Evolutionary conservation across 2,888 invertebrate genomes (phyloP), one percentile per base, ranked within the genome.

Genomic region (Galeruca laticollis): DNA sequence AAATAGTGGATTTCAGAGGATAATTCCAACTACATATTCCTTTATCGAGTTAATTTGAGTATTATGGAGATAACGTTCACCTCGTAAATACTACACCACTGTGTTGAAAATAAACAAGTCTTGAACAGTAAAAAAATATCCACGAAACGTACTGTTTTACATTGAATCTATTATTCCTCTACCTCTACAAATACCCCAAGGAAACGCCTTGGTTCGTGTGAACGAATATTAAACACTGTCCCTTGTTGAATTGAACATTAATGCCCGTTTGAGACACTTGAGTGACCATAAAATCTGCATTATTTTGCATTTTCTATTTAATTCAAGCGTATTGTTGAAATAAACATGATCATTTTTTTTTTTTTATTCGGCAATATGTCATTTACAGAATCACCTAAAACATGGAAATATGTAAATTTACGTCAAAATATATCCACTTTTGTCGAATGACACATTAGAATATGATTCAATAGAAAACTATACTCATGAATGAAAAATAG

Each of bases 251-350:
- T 60, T 31, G 49, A 60, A 60, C 60, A 54, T 63, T 63, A 62
- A 62, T 52, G 51, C 33, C 63, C 54, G 10, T 35, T 63, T 43
- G 54, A 63, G 40, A 63, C 31, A 63, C 63, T 63, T 56, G 40
- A 31, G 40, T 43, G 21, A 35, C 52, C 54, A 63, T 63, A 63
- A 63, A 63, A 63, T 63, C 54, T 63, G 40, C 63, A 63, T 63
- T 54, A 63, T 54, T 63, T 63, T 63, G 40, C 40, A 54, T 63
- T 54, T 63, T 63, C n/a, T 54, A 63, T 63, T 63, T 54, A 54
- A 63, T 63, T 63, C 63, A n/a, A 37, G 15, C 15, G 40, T 63
- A 63, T 54, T 37, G 63, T 40, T 40, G 54, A 37, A 54, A 54
- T 63, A 56, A 54, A 63, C 63, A 63, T 13, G 63, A 21, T 54